Base-by-base conservation (phyloP, 2,113 vertebrate genomes). In the Ranitomeya variabilis region DNA sequence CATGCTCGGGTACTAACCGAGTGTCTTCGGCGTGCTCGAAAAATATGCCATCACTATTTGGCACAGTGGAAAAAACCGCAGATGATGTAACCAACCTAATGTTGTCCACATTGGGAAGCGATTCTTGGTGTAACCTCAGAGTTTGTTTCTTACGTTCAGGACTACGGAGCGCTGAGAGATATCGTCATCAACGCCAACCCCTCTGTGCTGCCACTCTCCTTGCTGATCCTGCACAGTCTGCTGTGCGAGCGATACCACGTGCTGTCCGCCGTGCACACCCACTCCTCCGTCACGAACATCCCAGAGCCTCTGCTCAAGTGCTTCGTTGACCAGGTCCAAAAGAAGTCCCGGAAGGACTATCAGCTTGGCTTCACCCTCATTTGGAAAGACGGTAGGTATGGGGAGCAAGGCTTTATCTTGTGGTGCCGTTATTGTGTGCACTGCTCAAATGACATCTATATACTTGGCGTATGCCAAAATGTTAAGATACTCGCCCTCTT, bases 291-390 rank as follows among this genome's bases (percentile, higher is more conserved):
- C 84, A 91, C 91, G 80, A 90, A 37, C 0, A 96, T 99, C 80
- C 95, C 96, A 0, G 94, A 96, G 86, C 93, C 93, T 83, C 97
- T 99, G 67, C 90, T 97, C 90, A 96, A 93, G 90, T 99, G 97
- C 93, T 97, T 99, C 7, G 98, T 97, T 3, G 96, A 96, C 0
- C 96, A 94, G 62, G 90, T 94, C 1, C 92, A 94, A 88, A 95
- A 95, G 91, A 95, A 95, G 7, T 92, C 93, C 14, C 97, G 98
- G 54, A 95, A 97, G 0, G 93, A 96, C 0, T 98, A 98, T 90
- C 97, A 99, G 91, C 74, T 99, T 87, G 98, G 97, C 77, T 97
- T 99, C 90, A 99, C 98, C 66, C 95, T 99, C 12, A 99, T 99
- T 92, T 99, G 98, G 98, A 99, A 99, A 93, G 95, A 99, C 0